These are phyloP conservation scores for Fulmarus glacialis DNA, from an alignment of 2,113 vertebrate genomes.

Conservation along the genomic window DNA sequence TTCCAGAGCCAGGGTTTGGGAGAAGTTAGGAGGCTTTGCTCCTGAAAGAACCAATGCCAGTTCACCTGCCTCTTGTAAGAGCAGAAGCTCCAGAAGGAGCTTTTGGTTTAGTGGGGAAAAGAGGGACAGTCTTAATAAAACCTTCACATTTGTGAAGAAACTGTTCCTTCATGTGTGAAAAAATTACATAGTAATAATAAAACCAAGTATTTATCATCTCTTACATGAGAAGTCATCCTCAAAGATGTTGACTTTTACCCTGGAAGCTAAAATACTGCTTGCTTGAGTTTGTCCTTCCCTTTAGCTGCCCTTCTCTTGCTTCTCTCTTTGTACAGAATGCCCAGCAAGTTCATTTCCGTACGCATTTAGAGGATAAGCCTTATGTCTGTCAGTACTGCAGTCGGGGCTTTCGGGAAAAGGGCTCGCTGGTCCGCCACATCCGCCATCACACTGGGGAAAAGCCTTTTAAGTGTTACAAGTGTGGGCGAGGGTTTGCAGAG, in stretches of 20 bases:
- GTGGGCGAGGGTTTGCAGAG: slow-evolving; percentile 91
- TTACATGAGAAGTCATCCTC: background rate
- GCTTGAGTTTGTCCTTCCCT: fast-evolving
- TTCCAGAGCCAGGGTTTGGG: background rate
- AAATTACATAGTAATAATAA: fast-evolving
- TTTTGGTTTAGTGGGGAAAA: background rate
- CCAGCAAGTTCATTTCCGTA: slow-evolving; percentile 94
- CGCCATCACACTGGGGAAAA: slow-evolving; percentile 97
- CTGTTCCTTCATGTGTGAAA: background rate
- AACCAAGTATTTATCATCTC: fast-evolving
- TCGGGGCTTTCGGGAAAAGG: slow-evolving; percentile 94
- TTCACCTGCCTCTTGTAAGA: background rate
- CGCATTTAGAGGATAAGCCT: slow-evolving; percentile 90
- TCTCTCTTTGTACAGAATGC: slow-evolving; percentile 82
- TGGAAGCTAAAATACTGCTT: background rate
- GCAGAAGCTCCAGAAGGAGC: background rate
- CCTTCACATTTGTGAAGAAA: background rate
- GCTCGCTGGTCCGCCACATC: slow-evolving; percentile 92
- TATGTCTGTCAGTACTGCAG: slow-evolving; percentile 90
- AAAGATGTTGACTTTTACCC: background rate
- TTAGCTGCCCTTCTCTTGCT: background rate
- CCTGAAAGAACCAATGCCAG: background rate
- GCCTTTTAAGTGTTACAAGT: slow-evolving; percentile 93
- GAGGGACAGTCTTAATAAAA: background rate
- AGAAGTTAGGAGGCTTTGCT: background rate